Percentiles rank a stretch among this genome's conserved stretches.
Conservation (phyloP, 2,888 invertebrate genomes). For the Lasiommata megera region DNA sequence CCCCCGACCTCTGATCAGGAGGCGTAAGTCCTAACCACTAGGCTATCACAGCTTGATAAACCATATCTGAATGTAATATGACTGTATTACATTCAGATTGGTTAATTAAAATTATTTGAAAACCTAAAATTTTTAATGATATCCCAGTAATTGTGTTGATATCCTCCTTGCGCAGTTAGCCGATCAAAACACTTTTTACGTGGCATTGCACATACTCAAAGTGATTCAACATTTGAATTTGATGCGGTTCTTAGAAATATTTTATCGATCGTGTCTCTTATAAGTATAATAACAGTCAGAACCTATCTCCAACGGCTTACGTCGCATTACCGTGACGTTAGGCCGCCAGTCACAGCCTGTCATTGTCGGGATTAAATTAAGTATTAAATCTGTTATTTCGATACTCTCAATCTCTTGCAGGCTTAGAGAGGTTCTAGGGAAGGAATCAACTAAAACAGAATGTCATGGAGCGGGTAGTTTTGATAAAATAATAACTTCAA, state of each 20-base stretch:
- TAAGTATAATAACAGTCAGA: not conserved
- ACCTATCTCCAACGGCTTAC: conserved; percentile 1
- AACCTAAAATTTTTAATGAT: too few relatives aligned
- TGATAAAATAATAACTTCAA: too few relatives aligned
- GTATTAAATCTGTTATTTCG: conserved; percentile 68
- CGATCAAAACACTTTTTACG: too few relatives aligned
- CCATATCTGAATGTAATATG: too few relatives aligned
- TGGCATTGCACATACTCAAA: not conserved
- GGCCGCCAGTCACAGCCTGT: conserved; percentile 57
- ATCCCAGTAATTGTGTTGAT: too few relatives aligned
- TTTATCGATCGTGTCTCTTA: not conserved
- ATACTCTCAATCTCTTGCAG: conserved; percentile 38
- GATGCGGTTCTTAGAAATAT: conserved; percentile 4
- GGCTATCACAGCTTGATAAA: too few relatives aligned
- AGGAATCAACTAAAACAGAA: not conserved
- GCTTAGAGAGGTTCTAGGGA: not conserved
- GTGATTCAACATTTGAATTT: conserved; percentile 4
- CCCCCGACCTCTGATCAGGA: too few relatives aligned
- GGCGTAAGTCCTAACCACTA: too few relatives aligned
- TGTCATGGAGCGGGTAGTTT: not conserved
- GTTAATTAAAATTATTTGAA: too few relatives aligned
- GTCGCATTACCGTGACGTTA: conserved; percentile 38
- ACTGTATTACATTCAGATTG: too few relatives aligned
- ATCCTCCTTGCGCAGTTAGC: too few relatives aligned
- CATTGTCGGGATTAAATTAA: conserved; percentile 64